Evolutionary conservation across 2,888 invertebrate species (phyloP).

Genomic region (Amphimallon solstitiale): DNA sequence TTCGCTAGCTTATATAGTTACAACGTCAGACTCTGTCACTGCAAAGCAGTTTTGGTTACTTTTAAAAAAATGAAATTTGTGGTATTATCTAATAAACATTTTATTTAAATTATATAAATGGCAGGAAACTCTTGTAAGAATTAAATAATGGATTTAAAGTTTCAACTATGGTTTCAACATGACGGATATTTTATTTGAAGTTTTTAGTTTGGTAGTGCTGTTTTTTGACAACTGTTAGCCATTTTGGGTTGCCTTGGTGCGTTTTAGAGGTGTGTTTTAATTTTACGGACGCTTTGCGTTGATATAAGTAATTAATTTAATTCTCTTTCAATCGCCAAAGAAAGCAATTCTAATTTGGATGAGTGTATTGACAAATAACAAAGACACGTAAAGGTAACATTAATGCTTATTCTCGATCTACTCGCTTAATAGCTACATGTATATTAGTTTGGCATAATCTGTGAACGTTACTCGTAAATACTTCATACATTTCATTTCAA

Average conservation of each 20-base stretch:
- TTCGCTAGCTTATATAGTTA: too few relatives aligned
- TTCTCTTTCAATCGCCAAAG: background rate
- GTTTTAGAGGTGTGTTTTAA: slow-evolving; percentile 40
- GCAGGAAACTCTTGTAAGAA: too few relatives aligned
- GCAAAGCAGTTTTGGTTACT: too few relatives aligned
- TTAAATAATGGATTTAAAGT: too few relatives aligned
- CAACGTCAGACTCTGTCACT: too few relatives aligned
- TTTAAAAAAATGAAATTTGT: too few relatives aligned
- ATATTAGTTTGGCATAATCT: background rate
- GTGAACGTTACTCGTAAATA: background rate
- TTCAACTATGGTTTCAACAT: too few relatives aligned
- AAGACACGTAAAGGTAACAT: slow-evolving; percentile 25
- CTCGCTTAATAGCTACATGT: background rate
- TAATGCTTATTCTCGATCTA: background rate
- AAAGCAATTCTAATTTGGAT: slow-evolving; percentile 25
- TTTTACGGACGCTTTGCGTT: slow-evolving; percentile 9
- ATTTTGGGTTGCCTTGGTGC: slow-evolving; percentile 47
- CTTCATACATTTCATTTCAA: background rate
- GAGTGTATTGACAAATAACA: slow-evolving; percentile 3
- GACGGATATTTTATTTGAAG: too few relatives aligned
- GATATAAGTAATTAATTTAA: background rate
- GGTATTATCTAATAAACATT: too few relatives aligned
- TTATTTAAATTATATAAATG: too few relatives aligned
- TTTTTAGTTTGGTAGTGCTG: slow-evolving; percentile 30
- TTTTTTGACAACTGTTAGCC: slow-evolving; percentile 43